Percentiles rank a stretch among this genome's conserved stretches.
Conservation (phyloP, 2,888 invertebrate genomes). For the Eupithecia vulgata region DNA sequence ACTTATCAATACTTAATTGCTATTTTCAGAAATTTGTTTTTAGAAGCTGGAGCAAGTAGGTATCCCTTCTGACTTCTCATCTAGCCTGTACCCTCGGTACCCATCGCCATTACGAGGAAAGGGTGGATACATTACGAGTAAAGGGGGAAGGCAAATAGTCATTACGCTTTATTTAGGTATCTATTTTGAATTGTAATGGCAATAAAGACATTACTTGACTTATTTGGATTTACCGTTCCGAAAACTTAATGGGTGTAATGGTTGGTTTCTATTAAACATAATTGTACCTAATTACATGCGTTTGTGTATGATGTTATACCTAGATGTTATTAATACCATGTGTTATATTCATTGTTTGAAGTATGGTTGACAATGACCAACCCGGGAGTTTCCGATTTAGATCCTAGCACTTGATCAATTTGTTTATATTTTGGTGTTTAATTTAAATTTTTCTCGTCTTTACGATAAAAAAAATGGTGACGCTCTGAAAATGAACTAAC, state of each 20-base stretch:
- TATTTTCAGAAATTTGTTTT: too few relatives aligned
- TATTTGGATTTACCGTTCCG: constrained; percentile 10
- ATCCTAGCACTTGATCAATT: not conserved
- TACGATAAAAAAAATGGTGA: too few relatives aligned
- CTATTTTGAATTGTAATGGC: constrained; percentile 22
- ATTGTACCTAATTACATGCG: not conserved
- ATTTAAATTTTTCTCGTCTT: too few relatives aligned
- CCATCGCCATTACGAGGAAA: constrained; percentile 9
- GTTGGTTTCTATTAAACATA: not conserved
- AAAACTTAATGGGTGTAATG: not conserved
- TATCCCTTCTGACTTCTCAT: too few relatives aligned
- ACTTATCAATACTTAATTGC: too few relatives aligned
- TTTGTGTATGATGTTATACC: not conserved
- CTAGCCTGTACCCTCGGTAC: too few relatives aligned
- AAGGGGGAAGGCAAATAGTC: constrained; percentile 25
- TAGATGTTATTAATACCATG: too few relatives aligned
- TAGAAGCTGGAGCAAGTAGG: not conserved
- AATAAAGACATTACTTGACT: constrained; percentile 11
- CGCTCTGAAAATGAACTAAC: too few relatives aligned
- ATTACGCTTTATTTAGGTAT: constrained; percentile 25
- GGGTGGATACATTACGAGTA: constrained; percentile 10
- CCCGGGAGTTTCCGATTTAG: not conserved
- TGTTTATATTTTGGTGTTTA: too few relatives aligned
- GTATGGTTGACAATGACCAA: not conserved
- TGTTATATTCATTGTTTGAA: too few relatives aligned